Percentiles rank a stretch among this genome's conserved stretches.
Conservation (phyloP, 1,140 invertebrate genomes). For the Cydia fagiglandana region DNA sequence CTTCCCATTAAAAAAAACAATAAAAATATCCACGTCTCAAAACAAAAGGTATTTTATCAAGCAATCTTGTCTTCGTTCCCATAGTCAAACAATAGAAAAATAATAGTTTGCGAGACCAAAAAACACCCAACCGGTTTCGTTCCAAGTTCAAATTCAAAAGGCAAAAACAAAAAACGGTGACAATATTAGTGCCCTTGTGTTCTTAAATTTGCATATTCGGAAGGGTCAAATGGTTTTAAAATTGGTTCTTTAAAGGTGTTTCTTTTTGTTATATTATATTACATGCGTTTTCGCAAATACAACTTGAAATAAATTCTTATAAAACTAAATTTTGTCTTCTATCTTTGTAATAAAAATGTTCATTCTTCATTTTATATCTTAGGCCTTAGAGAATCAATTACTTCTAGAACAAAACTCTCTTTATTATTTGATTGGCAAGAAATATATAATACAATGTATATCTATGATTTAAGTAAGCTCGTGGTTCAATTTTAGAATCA, state of each 20-base stretch:
- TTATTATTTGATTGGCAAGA: too few relatives aligned
- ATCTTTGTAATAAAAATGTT: too few relatives aligned
- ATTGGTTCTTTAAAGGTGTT: slow-evolving; percentile 13
- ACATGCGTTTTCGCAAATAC: background rate
- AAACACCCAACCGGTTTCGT: slow-evolving; percentile 26
- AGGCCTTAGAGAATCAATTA: too few relatives aligned
- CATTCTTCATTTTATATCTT: too few relatives aligned
- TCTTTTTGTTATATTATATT: background rate
- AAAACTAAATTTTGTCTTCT: background rate
- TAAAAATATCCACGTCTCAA: slow-evolving; percentile 20
- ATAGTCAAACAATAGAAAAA: slow-evolving; percentile 26
- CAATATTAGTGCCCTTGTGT: slow-evolving; percentile 40
- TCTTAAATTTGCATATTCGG: slow-evolving; percentile 21
- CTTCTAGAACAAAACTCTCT: too few relatives aligned
- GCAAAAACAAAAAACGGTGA: slow-evolving; percentile 33
- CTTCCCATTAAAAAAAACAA: slow-evolving; percentile 32
- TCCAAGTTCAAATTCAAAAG: slow-evolving; percentile 13
- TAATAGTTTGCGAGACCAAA: slow-evolving; percentile 19
- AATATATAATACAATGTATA: too few relatives aligned
- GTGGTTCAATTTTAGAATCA: too few relatives aligned
- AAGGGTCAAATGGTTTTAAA: slow-evolving; percentile 34
- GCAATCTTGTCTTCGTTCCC: slow-evolving; percentile 31
- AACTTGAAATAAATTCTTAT: background rate
- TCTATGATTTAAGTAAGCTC: too few relatives aligned
- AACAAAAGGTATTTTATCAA: slow-evolving; percentile 31